Conservation (phyloP, 2,797 vertebrate genomes). For the Amphiprion clarkii region DNA sequence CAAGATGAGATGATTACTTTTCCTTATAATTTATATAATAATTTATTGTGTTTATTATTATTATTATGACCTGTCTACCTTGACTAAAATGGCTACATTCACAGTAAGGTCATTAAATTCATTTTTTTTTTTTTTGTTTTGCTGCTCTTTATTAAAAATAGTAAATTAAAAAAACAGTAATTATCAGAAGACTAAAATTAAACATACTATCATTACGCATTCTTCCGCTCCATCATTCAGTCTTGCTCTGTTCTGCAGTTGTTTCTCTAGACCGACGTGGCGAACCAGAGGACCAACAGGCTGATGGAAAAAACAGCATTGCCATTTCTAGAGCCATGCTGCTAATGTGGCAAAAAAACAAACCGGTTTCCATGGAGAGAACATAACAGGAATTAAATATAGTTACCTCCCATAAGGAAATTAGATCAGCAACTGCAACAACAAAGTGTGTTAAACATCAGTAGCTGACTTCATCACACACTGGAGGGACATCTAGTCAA, state of each 20-base stretch:
- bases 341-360: constrained; percentile 59
- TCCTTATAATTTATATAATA: too few relatives aligned
- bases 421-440: constrained; percentile 75
- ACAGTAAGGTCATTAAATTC: too few relatives aligned
- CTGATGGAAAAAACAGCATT: constrained; percentile 1
- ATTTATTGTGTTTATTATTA: too few relatives aligned
- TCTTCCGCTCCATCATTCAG: too few relatives aligned
- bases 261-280: neutral
- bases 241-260: neutral
- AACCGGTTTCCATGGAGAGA: constrained; percentile 72
- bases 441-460: constrained; percentile 63
- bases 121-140: too few relatives aligned
- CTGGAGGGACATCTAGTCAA: constrained; percentile 28
- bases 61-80: too few relatives aligned
- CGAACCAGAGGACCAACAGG: constrained; percentile 1
- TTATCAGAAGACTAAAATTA: neutral
- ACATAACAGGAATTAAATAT: constrained; percentile 71
- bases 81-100: too few relatives aligned
- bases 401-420: constrained; percentile 56
- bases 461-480: constrained; percentile 32
- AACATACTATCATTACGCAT: too few relatives aligned
- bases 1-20: too few relatives aligned
- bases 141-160: too few relatives aligned
- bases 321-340: constrained; percentile 41
- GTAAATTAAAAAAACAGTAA: neutral